Base-by-base conservation (phyloP, 2,888 invertebrate genomes). In the Clistopyga incitator region DNA sequence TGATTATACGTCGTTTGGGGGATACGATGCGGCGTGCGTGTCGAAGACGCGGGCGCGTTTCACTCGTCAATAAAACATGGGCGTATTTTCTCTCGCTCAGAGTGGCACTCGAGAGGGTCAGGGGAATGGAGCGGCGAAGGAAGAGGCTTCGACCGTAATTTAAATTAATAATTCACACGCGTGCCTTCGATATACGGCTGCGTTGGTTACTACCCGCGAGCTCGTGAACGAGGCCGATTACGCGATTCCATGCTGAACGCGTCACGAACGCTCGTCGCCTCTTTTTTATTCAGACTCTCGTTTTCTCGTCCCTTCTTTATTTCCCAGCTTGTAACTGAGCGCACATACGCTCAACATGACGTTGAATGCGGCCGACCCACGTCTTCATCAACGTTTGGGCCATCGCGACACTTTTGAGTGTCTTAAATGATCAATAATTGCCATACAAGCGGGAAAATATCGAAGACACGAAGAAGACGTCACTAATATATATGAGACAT, bases 151-250 rank as follows among this genome's bases (percentile, higher is more conserved):
- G 77, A 80, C 79, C 79, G 78, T 78, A 84, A 84, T 86, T 85
- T 82, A 85, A 87, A 87, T 87, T 87, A 87, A 86, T 87, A 87
- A 86, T 85, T 87, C 84, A 86, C 86, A 81, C 85, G 86, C 84
- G 86, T 83, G 81, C 81, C 83, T 72, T 68, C 84, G 78, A 82
- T 82, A 75, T 52, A 61, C 68, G 15, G 81, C 70, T 38, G 42
- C 47, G 42, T 70, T 68, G 59, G 78, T 29, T 59, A 59, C 78
- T 83, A 77, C 42, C 78, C 79, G 84, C n/a, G 56, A 23, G 82
- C 84, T 84, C 79, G 85, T 47, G 82, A 85, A 85, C 84, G 86
- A 85, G 86, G 85, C 74, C 86, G 84, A 84, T 85, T 82, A 85
- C 84, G 84, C 80, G 78, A 84, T 84, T 81, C 56, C 76, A 85